Conservation (phyloP, 2,888 invertebrate species). For the Ferdinandea cuprea region DNA sequence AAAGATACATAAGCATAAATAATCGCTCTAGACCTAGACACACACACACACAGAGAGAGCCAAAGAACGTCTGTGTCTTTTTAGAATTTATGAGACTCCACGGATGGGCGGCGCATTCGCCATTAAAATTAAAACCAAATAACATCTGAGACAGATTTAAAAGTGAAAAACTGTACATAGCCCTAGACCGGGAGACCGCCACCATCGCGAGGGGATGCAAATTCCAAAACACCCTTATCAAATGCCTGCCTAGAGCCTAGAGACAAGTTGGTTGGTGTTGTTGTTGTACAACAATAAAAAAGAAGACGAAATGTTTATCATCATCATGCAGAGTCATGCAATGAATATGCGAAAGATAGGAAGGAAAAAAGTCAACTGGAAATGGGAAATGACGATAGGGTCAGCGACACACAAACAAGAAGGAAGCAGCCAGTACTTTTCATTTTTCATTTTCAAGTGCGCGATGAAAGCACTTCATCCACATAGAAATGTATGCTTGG, state of each 20-base stretch:
- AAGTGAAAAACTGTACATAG: conserved; percentile 28
- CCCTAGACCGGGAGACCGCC: background rate
- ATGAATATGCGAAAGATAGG: conserved; percentile 64
- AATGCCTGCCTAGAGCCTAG: background rate
- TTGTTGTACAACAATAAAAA: conserved; percentile 1
- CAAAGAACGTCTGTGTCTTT: conserved; percentile 47
- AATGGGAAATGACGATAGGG: conserved; percentile 18
- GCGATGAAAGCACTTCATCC: conserved; percentile 59
- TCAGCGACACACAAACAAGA: conserved; percentile 44
- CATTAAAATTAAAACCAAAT: conserved; percentile 74
- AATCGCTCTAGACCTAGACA: conserved; percentile 64
- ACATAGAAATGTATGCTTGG: conserved; percentile 16
- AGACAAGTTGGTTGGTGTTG: conserved; percentile 43
- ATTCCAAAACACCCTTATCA: conserved; percentile 16
- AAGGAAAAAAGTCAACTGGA: conserved; percentile 16
- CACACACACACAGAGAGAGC: conserved; percentile 13
- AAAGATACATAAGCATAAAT: conserved; percentile 68
- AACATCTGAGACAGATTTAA: conserved; percentile 69
- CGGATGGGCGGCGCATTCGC: conserved; percentile 37
- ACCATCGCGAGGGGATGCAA: background rate
- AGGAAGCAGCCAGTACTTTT: conserved; percentile 12
- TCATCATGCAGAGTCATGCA: conserved; percentile 67
- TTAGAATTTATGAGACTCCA: conserved; percentile 65
- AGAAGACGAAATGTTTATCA: conserved; percentile 30
- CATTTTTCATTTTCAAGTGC: conserved; percentile 64